Base-by-base conservation (phyloP, 2,113 vertebrate species). In the Etia nguti region DNA sequence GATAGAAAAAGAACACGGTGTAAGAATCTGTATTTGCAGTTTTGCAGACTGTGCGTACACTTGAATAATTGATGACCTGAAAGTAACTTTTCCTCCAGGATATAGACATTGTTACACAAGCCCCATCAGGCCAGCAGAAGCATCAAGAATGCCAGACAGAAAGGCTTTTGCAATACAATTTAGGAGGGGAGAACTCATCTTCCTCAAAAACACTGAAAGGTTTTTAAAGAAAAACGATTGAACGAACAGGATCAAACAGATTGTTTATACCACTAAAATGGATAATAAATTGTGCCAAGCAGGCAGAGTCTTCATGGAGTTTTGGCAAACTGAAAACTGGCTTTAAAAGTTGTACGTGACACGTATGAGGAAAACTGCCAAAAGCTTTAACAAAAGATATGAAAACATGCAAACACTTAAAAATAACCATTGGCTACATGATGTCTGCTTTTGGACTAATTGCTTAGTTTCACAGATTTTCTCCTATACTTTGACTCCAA, bases 51-150 rank as follows among this genome's bases (percentile, higher is more conserved):
- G 80, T 79, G 88, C 82, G 31, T 10, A 56, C 15, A 22, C 34
- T 57, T 92, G 12, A 93, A 93, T 92, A 88, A 91, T 90, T 87
- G 65, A 93, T 86, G 75, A 57, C 5, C 54, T 85, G 38, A 80
- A 87, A 85, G 86, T 29, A 81, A 34, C 20, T 90, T 86, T 84
- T 84, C 79, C 89, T 90, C 22, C 90, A 92, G 92, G 90, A 90
- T 70, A 16, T 41, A 55, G 87, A 89, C 86, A 26, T 83, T 80
- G 86, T 84, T 81, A 89, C 52, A 88, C 56, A 80, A 90, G 43
- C 87, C 52, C 24, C 79, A 26, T 31, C 84, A 43, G 75, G 20
- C 26, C 52, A 38, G 56, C 70, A 20, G 55, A 84, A 34, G 62
- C 57, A 29, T 46, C 38, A 46, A 12, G 70, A 13, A 13, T 29